Percentiles rank a stretch among this genome's conserved stretches.
Conservation (phyloP, 2,888 invertebrate species). For the Oscheius sp. region DNA sequence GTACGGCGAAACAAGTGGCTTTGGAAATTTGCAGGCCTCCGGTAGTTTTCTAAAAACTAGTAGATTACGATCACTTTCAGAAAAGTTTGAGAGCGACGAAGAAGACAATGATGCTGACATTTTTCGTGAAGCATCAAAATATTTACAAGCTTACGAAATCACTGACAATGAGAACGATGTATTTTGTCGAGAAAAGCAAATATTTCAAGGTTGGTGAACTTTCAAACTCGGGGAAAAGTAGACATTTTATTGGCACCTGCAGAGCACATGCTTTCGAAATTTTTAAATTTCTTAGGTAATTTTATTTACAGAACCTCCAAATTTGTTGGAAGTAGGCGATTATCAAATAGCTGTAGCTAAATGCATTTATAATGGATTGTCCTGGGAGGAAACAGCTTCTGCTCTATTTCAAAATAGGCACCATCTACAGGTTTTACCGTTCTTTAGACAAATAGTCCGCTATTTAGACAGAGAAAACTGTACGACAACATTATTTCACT, state of each 20-base stretch:
- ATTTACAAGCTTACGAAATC: no score
- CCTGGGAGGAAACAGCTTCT: background rate
- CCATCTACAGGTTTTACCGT: background rate
- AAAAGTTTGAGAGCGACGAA: no score
- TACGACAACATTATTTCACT: background rate
- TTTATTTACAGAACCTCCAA: background rate
- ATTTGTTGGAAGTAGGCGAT: background rate
- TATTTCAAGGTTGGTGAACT: constrained; percentile 7
- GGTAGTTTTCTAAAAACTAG: no score
- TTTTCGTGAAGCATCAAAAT: no score
- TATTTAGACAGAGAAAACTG: constrained; percentile 15
- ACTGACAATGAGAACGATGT: no score
- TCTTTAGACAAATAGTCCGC: background rate
- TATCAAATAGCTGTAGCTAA: constrained; percentile 15
- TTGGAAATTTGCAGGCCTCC: no score
- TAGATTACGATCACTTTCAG: no score
- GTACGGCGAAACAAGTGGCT: no score
- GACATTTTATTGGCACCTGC: no score
- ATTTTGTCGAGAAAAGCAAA: background rate
- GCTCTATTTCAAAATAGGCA: background rate
- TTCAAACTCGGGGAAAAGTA: no score
- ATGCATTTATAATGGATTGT: constrained; percentile 4
- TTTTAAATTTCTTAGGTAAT: background rate
- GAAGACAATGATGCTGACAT: no score
- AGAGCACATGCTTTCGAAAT: no score